Conservation (phyloP, 2,888 invertebrate species). For the Pteria penguin region DNA sequence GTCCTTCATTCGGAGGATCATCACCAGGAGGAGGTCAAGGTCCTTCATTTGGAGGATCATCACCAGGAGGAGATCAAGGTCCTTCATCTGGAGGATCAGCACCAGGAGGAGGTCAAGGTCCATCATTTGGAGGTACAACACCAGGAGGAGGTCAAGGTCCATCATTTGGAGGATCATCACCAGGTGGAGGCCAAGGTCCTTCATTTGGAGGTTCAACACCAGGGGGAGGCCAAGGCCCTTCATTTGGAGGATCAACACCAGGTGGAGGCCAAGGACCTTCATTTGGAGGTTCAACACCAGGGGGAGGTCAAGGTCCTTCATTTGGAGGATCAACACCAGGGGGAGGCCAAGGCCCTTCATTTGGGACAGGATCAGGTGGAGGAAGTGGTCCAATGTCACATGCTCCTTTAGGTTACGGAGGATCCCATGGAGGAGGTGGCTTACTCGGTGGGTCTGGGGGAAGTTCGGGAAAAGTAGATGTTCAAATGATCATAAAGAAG, state of each 20-base stretch:
- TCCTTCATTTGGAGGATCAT: background rate
- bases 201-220: constrained; percentile 17
- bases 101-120: constrained; percentile 31
- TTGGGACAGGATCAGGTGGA: background rate
- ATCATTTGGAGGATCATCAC: constrained; percentile 7
- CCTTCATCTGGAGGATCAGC: constrained; percentile 24
- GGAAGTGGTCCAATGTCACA: constrained; percentile 8
- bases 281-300: background rate
- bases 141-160: constrained; percentile 7
- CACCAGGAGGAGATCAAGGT: constrained; percentile 46
- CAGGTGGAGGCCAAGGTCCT: background rate
- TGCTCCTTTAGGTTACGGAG: constrained; percentile 12
- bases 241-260: constrained; percentile 20
- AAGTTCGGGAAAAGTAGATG: constrained; percentile 17
- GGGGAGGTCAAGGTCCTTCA: constrained; percentile 13
- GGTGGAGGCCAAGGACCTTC: background rate
- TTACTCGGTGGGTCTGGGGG: constrained; percentile 14
- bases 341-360: background rate
- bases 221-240: constrained; percentile 6
- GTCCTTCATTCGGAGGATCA: background rate
- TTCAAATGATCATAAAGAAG: constrained; percentile 39
- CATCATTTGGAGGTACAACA: background rate
- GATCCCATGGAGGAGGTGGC: constrained; percentile 10
- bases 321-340: constrained; percentile 10
- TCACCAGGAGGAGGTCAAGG: background rate